phyloP scores from a whole-genome alignment of 2,888 invertebrate species.

The Drosophila putrida region DNA sequence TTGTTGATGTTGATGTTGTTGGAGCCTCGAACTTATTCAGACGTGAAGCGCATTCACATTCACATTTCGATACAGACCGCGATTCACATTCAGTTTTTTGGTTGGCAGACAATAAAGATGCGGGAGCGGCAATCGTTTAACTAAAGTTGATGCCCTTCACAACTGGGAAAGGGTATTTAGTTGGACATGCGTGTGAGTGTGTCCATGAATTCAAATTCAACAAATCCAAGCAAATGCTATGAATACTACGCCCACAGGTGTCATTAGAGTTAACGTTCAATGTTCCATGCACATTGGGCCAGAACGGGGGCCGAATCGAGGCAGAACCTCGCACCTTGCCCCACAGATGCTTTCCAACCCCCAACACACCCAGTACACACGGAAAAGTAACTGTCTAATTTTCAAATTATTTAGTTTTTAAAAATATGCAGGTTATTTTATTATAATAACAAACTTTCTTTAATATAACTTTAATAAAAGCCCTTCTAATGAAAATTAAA shows the following conservation, averaged over 20 bases:
- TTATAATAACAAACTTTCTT: too few relatives aligned
- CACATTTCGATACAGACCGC: conserved; percentile 30
- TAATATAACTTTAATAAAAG: too few relatives aligned
- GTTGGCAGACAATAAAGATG: conserved; percentile 36
- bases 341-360: conserved; percentile 58
- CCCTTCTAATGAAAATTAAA: too few relatives aligned
- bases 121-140: conserved; percentile 64
- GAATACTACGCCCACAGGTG: conserved; percentile 71
- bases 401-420: too few relatives aligned
- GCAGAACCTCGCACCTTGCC: conserved; percentile 58
- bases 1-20: too few relatives aligned
- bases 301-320: conserved; percentile 68
- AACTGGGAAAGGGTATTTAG: conserved; percentile 38
- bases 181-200: conserved; percentile 39
- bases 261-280: conserved; percentile 67
- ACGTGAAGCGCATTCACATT: conserved; percentile 72
- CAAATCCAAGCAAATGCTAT: conserved; percentile 32
- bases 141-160: conserved; percentile 62
- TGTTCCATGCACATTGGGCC: conserved; percentile 72
- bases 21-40: conserved; percentile 76
- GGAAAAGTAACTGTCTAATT: background rate
- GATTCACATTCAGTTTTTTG: conserved; percentile 9
- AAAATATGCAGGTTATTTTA: too few relatives aligned
- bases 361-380: conserved; percentile 61
- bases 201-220: conserved; percentile 66